Base-by-base conservation (phyloP, 2,888 invertebrate genomes). In the Ectropis crepuscularia region DNA sequence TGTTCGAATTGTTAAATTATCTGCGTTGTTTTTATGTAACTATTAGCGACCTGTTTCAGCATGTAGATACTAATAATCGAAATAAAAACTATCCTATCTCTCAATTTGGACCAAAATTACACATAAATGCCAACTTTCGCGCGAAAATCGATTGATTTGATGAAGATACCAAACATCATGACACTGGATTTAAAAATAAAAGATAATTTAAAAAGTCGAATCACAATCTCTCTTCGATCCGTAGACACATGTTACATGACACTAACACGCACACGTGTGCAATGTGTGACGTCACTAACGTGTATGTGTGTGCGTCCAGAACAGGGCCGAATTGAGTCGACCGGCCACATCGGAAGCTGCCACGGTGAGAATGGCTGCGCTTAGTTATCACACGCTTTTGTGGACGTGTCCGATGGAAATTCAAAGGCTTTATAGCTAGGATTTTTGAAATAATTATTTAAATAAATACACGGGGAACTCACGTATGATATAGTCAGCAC, bases 321-420 rank as follows among this genome's bases (percentile, higher is more conserved):
- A 92, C 86, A 85, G 90, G 77, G 90, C 90, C 70, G 93, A 91
- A 72, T 79, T 86, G 78, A 85, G 82, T 77, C 89, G 91, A 16
- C 86, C 86, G 85, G 70, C 82, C 85, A 70, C 53, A 42, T 81
- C 86, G 88, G 92, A 92, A 68, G 83, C 82, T 73, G 48, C 39
- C 46, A 75, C 83, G 92, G 92, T 93, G 92, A 93, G 91, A 86
- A 74, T 72, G 73, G 63, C 45, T 11, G 42, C 39, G 72, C 68
- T 63, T n/a, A 73, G 57, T 67, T 48, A 55, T 66, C 59, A 53
- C 55, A 62, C 69, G 72, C 74, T 72, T 74, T 62, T 74, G 71
- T 67, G 41, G 43, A 36, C 47, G 58, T 61, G n/a, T 11, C 11
- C 10, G 49, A 9, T 37, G 53, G 47, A 41, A 47, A 47, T 60